Evolutionary conservation across 1,140 invertebrate genomes (phyloP).

Genomic region (Tribolium madens): DNA sequence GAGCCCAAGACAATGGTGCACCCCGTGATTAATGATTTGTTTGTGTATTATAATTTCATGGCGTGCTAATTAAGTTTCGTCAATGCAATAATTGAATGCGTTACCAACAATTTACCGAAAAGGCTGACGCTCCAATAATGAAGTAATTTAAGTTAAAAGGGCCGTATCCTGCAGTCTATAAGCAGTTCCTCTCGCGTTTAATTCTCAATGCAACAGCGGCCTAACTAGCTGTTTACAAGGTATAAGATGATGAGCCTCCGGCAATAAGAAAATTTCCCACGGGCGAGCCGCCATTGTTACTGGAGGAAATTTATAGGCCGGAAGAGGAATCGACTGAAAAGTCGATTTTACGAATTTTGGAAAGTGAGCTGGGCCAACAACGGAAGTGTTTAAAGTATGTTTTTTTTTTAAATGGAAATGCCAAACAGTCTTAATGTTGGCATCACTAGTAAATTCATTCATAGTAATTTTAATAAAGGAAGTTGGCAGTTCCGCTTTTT

Average conservation of each 20-base stretch:
- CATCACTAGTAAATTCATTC: no score
- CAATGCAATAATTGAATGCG: conserved; percentile 18
- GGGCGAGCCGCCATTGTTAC: conserved; percentile 3
- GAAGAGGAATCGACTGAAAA: background rate
- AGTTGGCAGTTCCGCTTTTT: no score
- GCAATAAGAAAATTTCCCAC: conserved; percentile 38
- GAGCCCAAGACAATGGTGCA: conserved; percentile 24
- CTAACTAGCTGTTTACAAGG: conserved; percentile 34
- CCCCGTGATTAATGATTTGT: conserved; percentile 14
- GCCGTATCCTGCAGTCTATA: conserved; percentile 11
- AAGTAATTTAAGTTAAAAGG: conserved; percentile 33
- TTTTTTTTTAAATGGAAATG: no score
- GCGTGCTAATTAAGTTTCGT: conserved; percentile 18
- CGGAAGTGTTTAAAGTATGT: no score
- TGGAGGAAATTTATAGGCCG: background rate
- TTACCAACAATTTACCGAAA: conserved; percentile 29
- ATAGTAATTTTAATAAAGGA: no score
- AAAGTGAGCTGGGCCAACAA: no score
- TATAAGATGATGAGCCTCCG: conserved; percentile 22
- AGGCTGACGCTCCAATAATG: conserved; percentile 10
- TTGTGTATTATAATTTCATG: conserved; percentile 3
- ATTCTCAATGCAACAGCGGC: conserved; percentile 32
- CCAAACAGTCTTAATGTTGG: no score
- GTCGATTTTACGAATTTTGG: no score
- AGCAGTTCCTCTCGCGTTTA: conserved; percentile 29